Base-by-base conservation (phyloP, 1,140 invertebrate species). In the Stegodyphus mimosarum region DNA sequence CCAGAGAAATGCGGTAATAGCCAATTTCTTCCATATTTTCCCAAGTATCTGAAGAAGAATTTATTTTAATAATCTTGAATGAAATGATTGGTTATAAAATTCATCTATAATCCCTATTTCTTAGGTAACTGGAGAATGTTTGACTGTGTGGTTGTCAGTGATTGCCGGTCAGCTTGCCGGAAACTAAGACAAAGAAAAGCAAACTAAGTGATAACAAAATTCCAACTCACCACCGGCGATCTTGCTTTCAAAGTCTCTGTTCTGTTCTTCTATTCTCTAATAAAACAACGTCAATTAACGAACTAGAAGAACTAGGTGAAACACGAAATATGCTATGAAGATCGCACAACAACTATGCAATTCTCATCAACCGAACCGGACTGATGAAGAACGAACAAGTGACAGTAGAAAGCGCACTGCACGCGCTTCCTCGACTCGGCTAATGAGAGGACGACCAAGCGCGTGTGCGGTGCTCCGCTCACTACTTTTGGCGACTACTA, bases 151-250 rank as follows among this genome's bases (percentile, higher is more conserved):
- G 1, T 33, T 33, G 33, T 33, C 33, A 33, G 33, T 33, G 33
- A 33, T 33, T 33, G 33, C 33, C 33, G 33, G 33, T 3, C 33
- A 33, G 33, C 33, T 33, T 33, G 33, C 33, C 33, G 33, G 33
- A 33, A 33, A 33, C 33, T 33, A 33, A 33, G 33, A 33, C 33
- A 33, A 3, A 33, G 33, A 33, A 33, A 33, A 33, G 33, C 33
- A 33, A 33, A 33, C 33, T 33, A 33, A 33, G 1, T 33, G 33
- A 33, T 33, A 33, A 33, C 33, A 33, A 33, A 33, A 33, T 33
- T 33, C 33, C 10, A 52, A 83, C 80, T 83, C 60, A 83, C 80
- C 80, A 17, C 11, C 71, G 71, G 80, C 80, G 55, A 74, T 80
- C 55, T 83, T 64, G 49, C 10, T 52, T 70, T 52, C 48, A 53